Conservation (phyloP, 2,797 vertebrate genomes). For the Sitta carolinensis region DNA sequence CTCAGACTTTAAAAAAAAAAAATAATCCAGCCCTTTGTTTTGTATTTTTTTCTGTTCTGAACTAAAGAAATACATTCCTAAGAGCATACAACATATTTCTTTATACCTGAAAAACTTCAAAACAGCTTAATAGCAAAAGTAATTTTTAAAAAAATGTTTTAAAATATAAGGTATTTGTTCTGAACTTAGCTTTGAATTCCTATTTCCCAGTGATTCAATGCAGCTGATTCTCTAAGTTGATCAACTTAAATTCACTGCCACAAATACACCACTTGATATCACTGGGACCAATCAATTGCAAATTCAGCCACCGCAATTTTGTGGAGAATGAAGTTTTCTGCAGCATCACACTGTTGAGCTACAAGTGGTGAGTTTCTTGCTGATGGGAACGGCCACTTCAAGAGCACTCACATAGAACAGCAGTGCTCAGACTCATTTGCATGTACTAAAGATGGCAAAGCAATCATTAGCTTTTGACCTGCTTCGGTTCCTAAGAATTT, state of each 20-base stretch:
- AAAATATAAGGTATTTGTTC: not conserved
- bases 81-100: not conserved
- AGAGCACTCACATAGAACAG: not conserved
- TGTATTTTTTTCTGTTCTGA: not conserved
- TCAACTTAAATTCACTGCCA: not conserved
- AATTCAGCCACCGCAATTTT: not conserved
- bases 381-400: not conserved
- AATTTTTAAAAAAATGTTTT: not conserved
- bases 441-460: not conserved
- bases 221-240: not conserved
- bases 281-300: not conserved
- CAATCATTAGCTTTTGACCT: not conserved
- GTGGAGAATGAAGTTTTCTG: not conserved
- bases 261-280: not conserved
- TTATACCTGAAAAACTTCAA: not conserved
- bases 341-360: not conserved
- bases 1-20: not conserved
- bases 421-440: not conserved
- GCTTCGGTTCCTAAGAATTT: not conserved
- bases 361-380: not conserved
- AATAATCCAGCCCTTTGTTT: not conserved
- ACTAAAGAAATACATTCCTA: not conserved
- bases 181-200: not conserved
- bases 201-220: not conserved
- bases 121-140: not conserved